Evolutionary conservation across 2,888 invertebrate genomes (phyloP).

Genomic region (Dorcus hopei): DNA sequence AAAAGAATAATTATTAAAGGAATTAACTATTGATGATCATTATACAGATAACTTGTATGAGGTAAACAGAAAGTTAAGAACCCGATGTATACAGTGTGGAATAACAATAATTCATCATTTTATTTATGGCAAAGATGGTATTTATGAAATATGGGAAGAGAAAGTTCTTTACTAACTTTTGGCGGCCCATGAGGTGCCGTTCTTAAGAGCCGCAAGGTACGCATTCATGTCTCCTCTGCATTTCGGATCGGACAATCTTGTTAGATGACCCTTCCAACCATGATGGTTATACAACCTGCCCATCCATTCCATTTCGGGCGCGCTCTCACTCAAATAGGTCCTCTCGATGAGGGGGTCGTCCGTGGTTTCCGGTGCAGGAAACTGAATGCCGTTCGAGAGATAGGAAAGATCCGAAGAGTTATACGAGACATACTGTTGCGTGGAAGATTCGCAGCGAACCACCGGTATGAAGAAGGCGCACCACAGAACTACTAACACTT

Average conservation of each 20-base stretch:
- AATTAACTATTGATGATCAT: too few species aligned
- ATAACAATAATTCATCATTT: neutral
- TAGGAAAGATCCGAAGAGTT: slow-evolving; percentile 48
- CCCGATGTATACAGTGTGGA: neutral
- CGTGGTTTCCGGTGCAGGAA: slow-evolving; percentile 37
- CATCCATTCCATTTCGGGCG: slow-evolving; percentile 64
- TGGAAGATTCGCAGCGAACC: slow-evolving; percentile 16
- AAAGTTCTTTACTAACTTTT: slow-evolving; percentile 62
- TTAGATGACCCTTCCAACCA: slow-evolving; percentile 49
- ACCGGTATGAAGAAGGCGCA: too few species aligned
- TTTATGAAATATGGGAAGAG: neutral
- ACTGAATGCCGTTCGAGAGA: slow-evolving; percentile 46
- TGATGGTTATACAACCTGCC: slow-evolving; percentile 64
- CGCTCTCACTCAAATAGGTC: slow-evolving; percentile 19
- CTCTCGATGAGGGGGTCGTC: slow-evolving; percentile 15
- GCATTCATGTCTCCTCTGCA: slow-evolving; percentile 57
- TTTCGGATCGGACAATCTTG: slow-evolving; percentile 27
- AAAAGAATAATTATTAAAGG: too few species aligned
- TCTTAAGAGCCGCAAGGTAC: slow-evolving; percentile 58
- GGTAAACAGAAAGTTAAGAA: too few species aligned
- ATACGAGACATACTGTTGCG: slow-evolving; percentile 28
- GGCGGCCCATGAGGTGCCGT: slow-evolving; percentile 70
- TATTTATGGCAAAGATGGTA: too few species aligned
- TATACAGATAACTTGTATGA: too few species aligned
- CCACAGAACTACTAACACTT: too few species aligned